phyloP scores from a whole-genome alignment of 2,888 invertebrate species.

The Chaetogeoica ovagalla region DNA sequence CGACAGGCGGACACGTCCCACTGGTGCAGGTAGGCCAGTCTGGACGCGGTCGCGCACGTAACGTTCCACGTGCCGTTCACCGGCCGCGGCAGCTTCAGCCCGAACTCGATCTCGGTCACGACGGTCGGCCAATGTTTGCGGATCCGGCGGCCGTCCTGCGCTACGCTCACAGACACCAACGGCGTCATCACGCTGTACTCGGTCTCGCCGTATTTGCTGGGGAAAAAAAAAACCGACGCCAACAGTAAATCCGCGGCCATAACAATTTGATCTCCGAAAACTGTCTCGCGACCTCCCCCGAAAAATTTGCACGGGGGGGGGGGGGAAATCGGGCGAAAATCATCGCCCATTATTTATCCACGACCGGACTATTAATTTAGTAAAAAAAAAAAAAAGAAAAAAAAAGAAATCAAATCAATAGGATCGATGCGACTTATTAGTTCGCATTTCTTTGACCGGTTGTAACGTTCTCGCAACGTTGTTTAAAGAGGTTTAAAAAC shows the following conservation, averaged over 20 bases:
- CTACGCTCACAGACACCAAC: conserved; percentile 58
- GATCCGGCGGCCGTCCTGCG: conserved; percentile 33
- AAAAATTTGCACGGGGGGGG: no score
- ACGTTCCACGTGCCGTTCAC: conserved; percentile 62
- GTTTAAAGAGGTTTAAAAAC: no score
- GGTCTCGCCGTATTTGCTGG: conserved; percentile 70
- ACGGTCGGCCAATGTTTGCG: conserved; percentile 30
- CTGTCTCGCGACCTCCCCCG: no score
- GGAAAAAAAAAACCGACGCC: conserved; percentile 54
- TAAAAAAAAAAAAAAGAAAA: no score
- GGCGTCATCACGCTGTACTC: conserved; percentile 70
- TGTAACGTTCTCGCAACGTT: no score
- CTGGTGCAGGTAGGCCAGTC: conserved; percentile 61
- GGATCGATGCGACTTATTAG: no score
- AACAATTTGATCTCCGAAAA: no score
- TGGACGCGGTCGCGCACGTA: conserved; percentile 20
- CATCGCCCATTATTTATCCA: no score
- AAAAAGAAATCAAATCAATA: no score
- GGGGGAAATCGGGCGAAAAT: no score
- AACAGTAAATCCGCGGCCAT: neutral
- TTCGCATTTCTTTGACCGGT: no score
- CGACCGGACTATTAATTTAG: no score
- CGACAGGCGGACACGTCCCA: conserved; percentile 68
- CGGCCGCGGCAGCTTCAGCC: conserved; percentile 65
- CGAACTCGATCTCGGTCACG: conserved; percentile 51